Percentiles rank a stretch among this genome's conserved stretches.
Conservation (phyloP, 1,140 invertebrate species). For the Camponotus vicinus region DNA sequence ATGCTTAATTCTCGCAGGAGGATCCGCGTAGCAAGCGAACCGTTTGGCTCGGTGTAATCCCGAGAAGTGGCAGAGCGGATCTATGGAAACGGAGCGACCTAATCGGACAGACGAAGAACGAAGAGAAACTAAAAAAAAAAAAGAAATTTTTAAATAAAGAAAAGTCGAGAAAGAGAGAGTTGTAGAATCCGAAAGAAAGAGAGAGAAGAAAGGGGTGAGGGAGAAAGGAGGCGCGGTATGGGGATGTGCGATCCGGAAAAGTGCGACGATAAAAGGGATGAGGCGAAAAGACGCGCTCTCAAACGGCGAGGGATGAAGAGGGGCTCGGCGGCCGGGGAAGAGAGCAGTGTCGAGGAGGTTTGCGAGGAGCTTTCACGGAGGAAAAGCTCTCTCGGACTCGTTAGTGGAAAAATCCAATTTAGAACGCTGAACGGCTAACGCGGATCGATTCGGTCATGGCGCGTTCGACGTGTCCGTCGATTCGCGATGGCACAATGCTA, state of each 20-base stretch:
- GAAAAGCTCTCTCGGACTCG: constrained; percentile 64
- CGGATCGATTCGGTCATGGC: constrained; percentile 16
- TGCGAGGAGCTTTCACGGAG: constrained; percentile 61
- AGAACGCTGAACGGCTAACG: constrained; percentile 57
- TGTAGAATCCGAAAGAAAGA: not conserved
- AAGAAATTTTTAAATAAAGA: not conserved
- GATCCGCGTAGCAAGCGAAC: constrained; percentile 23
- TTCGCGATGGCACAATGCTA: constrained; percentile 19
- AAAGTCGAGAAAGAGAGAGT: constrained; percentile 7
- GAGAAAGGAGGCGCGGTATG: not conserved
- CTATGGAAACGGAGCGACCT: constrained; percentile 19
- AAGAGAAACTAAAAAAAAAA: not conserved
- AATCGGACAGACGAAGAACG: not conserved
- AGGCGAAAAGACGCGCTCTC: constrained; percentile 25
- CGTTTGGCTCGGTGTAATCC: constrained; percentile 23
- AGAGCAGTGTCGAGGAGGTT: constrained; percentile 12
- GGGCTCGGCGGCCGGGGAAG: not conserved
- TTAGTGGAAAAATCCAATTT: constrained; percentile 73
- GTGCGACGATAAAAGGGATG: constrained; percentile 35
- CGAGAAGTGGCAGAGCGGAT: constrained; percentile 35
- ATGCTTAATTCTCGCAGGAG: constrained; percentile 32
- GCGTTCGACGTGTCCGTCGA: constrained; percentile 17
- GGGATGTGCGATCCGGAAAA: constrained; percentile 16
- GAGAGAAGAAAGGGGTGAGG: not conserved
- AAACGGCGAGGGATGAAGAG: not conserved